Evolutionary conservation across 1,140 invertebrate species (phyloP), one percentile per base, ranked within the genome.

Genomic region (Pentalonia nigronervosa): DNA sequence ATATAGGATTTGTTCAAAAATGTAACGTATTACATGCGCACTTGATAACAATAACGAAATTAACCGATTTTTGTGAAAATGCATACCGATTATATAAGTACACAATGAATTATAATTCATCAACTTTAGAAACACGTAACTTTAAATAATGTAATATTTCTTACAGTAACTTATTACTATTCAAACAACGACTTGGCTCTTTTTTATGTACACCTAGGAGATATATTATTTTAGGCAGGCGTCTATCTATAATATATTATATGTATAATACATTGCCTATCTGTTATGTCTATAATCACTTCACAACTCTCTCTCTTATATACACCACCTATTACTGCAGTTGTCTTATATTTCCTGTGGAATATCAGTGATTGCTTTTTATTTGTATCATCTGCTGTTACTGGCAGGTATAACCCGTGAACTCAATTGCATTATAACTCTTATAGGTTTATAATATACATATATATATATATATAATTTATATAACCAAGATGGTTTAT

Each of bases 231-330:
- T 20, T 41, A 56, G 60, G n/a, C n/a, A 76, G 60, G 60, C 21
- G 60, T 76, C 60, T 67, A 67, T 67, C 60, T 76, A 76, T 76
- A 76, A 76, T 76, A 76, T 30, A 30, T 89, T 60, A 25, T 30
- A 30, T 89, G 87, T 53, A 56, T 89, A 76, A 76, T 76, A 3
- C 60, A 76, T 76, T 76, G n/a, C 60, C 60, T 45, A 90, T 67
- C 25, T 67, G 53, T 90, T 90, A 67, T 36, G 53, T 67, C 23
- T 90, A 41, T 67, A 60, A 56, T 90, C 25, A 67, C 53, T 41
- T 30, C 50, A 45, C n/a, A 90, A 90, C 89, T 90, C 53, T 90
- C 53, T 90, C 89, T 25, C 47, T 45, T 23, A 53, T 53, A 90
- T 56, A n/a, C 14, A 76, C n/a, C 60, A 67, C 25, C 53, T 25